Evolutionary conservation across 2,888 invertebrate genomes (phyloP).

Genomic region (Dasysyrphus albostriatus): DNA sequence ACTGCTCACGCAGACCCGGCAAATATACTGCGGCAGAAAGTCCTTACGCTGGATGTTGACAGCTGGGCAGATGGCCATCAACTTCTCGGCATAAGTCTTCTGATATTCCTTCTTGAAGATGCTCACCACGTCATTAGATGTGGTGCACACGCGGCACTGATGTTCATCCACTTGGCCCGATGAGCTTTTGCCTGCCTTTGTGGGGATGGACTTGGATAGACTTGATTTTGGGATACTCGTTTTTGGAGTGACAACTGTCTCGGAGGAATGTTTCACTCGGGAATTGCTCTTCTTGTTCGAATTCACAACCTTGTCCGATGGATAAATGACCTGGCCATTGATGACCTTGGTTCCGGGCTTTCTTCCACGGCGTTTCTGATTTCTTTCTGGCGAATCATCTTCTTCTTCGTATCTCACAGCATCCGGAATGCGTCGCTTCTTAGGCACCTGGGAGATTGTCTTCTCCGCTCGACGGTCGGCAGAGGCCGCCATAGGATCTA

Average conservation of each 20-base stretch:
- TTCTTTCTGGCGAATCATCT: conserved; percentile 40
- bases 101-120: conserved; percentile 81
- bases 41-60: conserved; percentile 83
- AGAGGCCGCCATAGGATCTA: conserved; percentile 62
- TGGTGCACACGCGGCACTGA: conserved; percentile 83
- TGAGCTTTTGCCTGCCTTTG: conserved; percentile 67
- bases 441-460: conserved; percentile 72
- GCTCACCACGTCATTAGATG: conserved; percentile 80
- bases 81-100: conserved; percentile 82
- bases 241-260: not conserved
- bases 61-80: conserved; percentile 83
- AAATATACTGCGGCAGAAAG: conserved; percentile 83
- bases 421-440: conserved; percentile 73
- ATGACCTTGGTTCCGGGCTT: conserved; percentile 67
- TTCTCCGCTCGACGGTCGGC: conserved; percentile 3
- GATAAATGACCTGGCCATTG: conserved; percentile 62
- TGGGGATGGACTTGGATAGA: conserved; percentile 34
- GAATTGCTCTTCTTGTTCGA: conserved; percentile 23
- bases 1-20: conserved; percentile 81
- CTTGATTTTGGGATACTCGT: not conserved
- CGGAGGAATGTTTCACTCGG: not conserved
- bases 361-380: conserved; percentile 57
- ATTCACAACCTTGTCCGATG: conserved; percentile 28
- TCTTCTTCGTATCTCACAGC: conserved; percentile 47
- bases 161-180: conserved; percentile 79